Percentiles rank a stretch among this genome's conserved stretches.
Conservation (phyloP, 2,113 vertebrate genomes). For the Grus americana region DNA sequence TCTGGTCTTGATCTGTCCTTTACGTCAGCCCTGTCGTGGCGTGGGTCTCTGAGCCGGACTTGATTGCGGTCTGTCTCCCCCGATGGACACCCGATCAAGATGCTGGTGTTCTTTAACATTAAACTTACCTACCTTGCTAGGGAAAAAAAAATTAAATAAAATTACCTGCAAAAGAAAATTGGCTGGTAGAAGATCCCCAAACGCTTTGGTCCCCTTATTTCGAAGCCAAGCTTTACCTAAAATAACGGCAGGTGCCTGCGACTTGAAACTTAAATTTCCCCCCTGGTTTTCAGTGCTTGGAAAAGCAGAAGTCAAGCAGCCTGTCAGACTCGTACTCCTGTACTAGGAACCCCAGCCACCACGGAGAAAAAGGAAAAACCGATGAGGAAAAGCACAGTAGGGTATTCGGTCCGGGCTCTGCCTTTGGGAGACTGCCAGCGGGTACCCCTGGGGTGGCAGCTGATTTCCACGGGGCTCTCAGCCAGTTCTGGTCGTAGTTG, state of each 20-base stretch:
- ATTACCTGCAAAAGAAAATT: background rate
- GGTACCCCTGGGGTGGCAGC: constrained; percentile 58
- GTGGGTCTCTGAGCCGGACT: constrained; percentile 54
- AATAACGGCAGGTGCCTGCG: constrained; percentile 49
- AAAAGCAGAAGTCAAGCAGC: constrained; percentile 43
- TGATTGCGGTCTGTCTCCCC: background rate
- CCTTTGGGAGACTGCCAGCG: constrained; percentile 22
- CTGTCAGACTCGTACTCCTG: constrained; percentile 39
- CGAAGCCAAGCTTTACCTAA: constrained; percentile 52
- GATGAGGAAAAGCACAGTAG: constrained; percentile 70
- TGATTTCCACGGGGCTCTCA: constrained; percentile 63
- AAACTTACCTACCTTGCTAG: constrained; percentile 33
- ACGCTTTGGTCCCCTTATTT: constrained; percentile 34
- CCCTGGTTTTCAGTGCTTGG: constrained; percentile 36
- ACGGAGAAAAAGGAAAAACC: constrained; percentile 26
- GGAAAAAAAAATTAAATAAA: background rate
- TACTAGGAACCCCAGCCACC: constrained; percentile 66
- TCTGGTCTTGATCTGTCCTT: constrained; percentile 47
- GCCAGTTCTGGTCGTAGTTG: constrained; percentile 40
- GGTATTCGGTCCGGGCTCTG: constrained; percentile 44
- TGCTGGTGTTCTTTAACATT: constrained; percentile 56
- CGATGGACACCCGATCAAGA: constrained; percentile 18
- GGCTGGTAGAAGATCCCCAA: constrained; percentile 60
- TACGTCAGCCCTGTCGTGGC: constrained; percentile 16
- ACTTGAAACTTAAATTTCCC: constrained; percentile 28